Conservation (phyloP, 2,888 invertebrate species). For the Agrilus biguttatus region DNA sequence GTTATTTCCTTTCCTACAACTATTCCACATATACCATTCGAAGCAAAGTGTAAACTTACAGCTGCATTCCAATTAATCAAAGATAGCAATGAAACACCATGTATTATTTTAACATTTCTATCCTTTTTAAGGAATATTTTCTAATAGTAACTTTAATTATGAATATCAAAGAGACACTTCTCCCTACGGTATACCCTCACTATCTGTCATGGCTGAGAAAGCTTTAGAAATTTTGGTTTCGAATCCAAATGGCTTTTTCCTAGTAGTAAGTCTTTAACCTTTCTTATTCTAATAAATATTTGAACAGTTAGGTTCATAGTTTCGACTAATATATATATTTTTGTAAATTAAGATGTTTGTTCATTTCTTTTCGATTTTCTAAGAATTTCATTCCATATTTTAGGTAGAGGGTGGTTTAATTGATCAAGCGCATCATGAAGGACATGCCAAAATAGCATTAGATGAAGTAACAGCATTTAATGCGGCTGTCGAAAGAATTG, state of each 20-base stretch:
- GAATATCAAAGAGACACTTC: constrained; percentile 53
- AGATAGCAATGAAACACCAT: too few relatives aligned
- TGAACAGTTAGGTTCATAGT: too few relatives aligned
- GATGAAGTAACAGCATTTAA: constrained; percentile 68
- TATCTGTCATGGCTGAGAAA: constrained; percentile 64
- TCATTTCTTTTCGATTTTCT: too few relatives aligned
- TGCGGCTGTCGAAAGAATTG: constrained; percentile 55
- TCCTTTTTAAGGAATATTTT: constrained; percentile 46
- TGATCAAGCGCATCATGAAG: constrained; percentile 76
- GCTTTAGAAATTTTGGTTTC: constrained; percentile 57
- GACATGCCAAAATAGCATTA: constrained; percentile 61
- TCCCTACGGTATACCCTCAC: constrained; percentile 57
- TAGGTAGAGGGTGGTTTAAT: constrained; percentile 77
- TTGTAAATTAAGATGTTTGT: too few relatives aligned
- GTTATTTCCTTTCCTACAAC: too few relatives aligned
- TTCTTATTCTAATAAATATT: neutral
- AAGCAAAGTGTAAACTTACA: too few relatives aligned
- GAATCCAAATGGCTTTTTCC: constrained; percentile 50
- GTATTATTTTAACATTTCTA: too few relatives aligned
- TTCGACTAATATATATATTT: too few relatives aligned
- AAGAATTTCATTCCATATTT: constrained; percentile 4
- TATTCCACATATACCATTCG: too few relatives aligned
- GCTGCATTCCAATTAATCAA: too few relatives aligned
- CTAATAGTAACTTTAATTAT: constrained; percentile 63
- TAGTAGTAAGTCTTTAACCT: constrained; percentile 44